Evolutionary conservation across 2,113 vertebrate genomes (phyloP).

Genomic region (Pao palembangensis): DNA sequence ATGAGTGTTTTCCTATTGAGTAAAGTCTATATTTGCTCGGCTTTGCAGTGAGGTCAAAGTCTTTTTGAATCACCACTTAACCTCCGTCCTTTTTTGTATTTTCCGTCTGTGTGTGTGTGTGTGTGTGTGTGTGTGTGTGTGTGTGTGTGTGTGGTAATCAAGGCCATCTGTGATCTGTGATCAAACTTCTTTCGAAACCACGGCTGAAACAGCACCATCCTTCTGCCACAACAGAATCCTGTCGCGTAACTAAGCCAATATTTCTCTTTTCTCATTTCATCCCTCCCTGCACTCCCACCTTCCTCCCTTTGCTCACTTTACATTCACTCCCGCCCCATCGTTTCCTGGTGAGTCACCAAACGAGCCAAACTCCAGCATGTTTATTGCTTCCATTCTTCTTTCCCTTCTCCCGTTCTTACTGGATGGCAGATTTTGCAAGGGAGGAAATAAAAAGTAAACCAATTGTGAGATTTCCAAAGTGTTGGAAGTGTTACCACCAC

Average conservation of each 20-base stretch:
- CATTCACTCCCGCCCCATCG: conserved; percentile 52
- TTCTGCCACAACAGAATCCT: conserved; percentile 38
- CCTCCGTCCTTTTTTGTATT: too few relatives aligned
- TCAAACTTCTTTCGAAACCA: conserved; percentile 48
- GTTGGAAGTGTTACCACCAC: too few relatives aligned
- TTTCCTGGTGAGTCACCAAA: conserved; percentile 71
- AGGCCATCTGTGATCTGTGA: conserved; percentile 25
- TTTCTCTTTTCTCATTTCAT: conserved; percentile 20
- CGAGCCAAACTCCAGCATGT: conserved; percentile 36
- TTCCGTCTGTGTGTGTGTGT: background rate
- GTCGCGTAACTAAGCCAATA: conserved; percentile 34
- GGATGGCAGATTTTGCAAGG: conserved; percentile 4
- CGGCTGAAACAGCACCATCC: conserved; percentile 5
- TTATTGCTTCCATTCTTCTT: conserved; percentile 49
- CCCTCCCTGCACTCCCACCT: conserved; percentile 45
- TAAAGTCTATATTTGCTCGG: conserved; percentile 46
- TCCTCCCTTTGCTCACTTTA: conserved; percentile 37
- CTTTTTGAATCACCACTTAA: conserved; percentile 21
- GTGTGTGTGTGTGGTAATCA: conserved; percentile 19
- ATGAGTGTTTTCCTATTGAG: conserved; percentile 8
- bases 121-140: background rate
- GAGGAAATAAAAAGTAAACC: too few relatives aligned
- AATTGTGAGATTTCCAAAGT: too few relatives aligned
- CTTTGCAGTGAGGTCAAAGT: conserved; percentile 39
- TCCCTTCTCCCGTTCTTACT: conserved; percentile 42